phyloP scores from a whole-genome alignment of 35 echinoderm and acorn worm genomes.

The Heliocidaris tuberculata region DNA sequence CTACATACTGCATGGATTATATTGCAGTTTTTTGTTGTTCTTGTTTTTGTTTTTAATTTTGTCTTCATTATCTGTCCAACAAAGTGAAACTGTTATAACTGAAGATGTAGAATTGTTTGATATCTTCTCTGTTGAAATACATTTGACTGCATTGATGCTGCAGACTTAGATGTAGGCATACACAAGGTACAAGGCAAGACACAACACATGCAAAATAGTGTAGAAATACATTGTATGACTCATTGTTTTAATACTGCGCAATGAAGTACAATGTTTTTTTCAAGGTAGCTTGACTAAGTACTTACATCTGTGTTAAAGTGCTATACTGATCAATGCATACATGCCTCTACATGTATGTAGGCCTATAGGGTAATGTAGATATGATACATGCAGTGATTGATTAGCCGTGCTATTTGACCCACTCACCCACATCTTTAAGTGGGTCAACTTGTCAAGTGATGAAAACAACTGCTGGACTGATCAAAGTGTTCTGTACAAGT shows the following conservation, averaged over 20 bases:
- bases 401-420: not conserved
- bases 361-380: not conserved
- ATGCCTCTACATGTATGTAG: not conserved
- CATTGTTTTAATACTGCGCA: not conserved
- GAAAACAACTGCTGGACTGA: not conserved
- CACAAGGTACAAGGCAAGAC: too few relatives aligned
- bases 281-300: too few relatives aligned
- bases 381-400: not conserved
- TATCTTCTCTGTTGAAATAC: too few relatives aligned
- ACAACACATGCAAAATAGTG: too few relatives aligned
- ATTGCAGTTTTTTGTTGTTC: not conserved
- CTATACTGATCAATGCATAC: not conserved
- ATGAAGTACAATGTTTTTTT: not conserved
- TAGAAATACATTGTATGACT: too few relatives aligned
- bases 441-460: constrained; percentile 4
- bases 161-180: too few relatives aligned
- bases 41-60: not conserved
- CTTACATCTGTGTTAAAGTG: too few relatives aligned
- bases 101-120: too few relatives aligned
- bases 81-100: too few relatives aligned
- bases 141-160: too few relatives aligned
- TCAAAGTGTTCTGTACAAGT: not conserved
- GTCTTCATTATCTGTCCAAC: too few relatives aligned
- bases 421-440: not conserved
- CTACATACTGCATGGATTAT: too few relatives aligned